These are phyloP conservation scores for Aelia acuminata DNA, from an alignment of 2,888 invertebrate species.

Conservation along the genomic window DNA sequence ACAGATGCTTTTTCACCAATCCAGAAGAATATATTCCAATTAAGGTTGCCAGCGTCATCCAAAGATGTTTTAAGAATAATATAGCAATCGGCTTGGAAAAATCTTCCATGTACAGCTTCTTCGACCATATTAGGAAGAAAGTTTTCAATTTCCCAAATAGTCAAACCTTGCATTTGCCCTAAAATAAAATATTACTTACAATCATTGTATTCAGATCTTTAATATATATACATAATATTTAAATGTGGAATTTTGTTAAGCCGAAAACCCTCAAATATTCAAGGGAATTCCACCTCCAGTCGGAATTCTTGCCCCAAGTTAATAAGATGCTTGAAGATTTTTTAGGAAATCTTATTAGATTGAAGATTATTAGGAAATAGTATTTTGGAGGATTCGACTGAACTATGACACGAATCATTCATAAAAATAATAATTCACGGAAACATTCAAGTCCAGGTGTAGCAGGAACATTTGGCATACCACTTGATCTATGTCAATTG, in stretches of 20 bases:
- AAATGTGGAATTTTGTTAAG: neutral
- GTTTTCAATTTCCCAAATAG: slow-evolving; percentile 99
- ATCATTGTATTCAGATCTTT: neutral
- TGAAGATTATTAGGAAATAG: too few species aligned
- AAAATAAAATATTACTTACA: neutral
- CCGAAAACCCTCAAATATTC: too few species aligned
- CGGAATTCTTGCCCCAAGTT: too few species aligned
- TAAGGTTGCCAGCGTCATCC: slow-evolving; percentile 86
- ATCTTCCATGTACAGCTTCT: slow-evolving; percentile 82
- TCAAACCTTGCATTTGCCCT: slow-evolving; percentile 88
- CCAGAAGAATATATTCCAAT: slow-evolving; percentile 99
- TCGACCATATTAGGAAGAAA: slow-evolving; percentile 96
- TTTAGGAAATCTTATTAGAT: too few species aligned
- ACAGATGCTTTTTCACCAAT: slow-evolving; percentile 96
- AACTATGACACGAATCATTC: too few species aligned
- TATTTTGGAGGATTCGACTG: too few species aligned
- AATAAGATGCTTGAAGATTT: too few species aligned
- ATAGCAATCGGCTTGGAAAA: slow-evolving; percentile 99
- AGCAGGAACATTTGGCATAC: too few species aligned
- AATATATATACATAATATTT: neutral
- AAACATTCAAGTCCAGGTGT: too few species aligned
- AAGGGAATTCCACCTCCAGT: too few species aligned
- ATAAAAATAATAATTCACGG: too few species aligned
- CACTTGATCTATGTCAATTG: too few species aligned
- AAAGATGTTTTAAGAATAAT: slow-evolving; percentile 91